A percentile compares a stretch with the other conserved stretches of the same genome.
Evolutionary conservation across 2,113 vertebrate genomes (phyloP).

Genomic region (zebrafish (Danio rerio)): GRCz12tu NC_133182.1:49874501-49875000

Average conservation of each 20-base stretch:
- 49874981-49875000: not conserved
- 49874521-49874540: constrained; percentile 4
- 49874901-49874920: not conserved
- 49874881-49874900: too few relatives aligned
- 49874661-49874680: constrained; percentile 5
- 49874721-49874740: constrained; percentile 41
- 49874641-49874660: constrained; percentile 39
- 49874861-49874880: constrained; percentile 43
- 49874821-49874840: constrained; percentile 30
- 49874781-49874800: constrained; percentile 25
- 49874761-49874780: constrained; percentile 43
- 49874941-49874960: not conserved
- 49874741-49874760: not conserved
- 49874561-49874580: constrained; percentile 63
- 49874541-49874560: constrained; percentile 45
- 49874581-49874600: constrained; percentile 54
- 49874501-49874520: not conserved
- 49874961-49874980: not conserved
- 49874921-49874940: not conserved
- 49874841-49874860: constrained; percentile 44
- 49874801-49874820: constrained; percentile 8
- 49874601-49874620: constrained; percentile 43
- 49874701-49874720: constrained; percentile 59
- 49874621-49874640: constrained; percentile 51
- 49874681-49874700: constrained; percentile 28